These are phyloP conservation scores for Eubucco bourcierii DNA, from an alignment of 2,113 vertebrate species.

Conservation along the genomic window DNA sequence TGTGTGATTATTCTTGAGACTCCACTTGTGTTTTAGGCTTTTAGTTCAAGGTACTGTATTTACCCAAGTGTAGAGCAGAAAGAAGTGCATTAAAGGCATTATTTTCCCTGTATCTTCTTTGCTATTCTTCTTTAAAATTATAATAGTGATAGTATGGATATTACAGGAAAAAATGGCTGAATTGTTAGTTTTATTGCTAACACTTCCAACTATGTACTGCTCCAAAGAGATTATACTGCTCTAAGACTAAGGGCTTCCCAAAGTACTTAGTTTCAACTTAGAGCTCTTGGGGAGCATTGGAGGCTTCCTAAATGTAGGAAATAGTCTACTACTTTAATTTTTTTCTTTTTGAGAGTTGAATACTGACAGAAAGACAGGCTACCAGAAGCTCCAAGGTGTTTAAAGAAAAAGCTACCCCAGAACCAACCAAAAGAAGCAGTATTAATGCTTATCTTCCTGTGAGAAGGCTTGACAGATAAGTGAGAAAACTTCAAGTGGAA, in stretches of 20 bases:
- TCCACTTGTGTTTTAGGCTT: fast-evolving
- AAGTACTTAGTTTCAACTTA: neutral
- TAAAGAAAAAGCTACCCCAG: neutral
- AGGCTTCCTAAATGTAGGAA: neutral
- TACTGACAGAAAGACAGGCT: neutral
- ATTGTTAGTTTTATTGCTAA: neutral
- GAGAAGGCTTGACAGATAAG: neutral
- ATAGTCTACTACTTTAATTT: neutral
- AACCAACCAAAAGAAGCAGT: neutral
- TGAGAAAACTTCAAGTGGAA: neutral
- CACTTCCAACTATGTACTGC: neutral
- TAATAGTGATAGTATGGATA: neutral
- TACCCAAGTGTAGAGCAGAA: neutral
- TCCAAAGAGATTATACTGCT: neutral
- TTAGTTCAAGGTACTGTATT: neutral
- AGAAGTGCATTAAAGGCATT: neutral
- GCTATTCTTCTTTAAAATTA: neutral
- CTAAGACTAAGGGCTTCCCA: neutral
- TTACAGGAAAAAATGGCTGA: neutral
- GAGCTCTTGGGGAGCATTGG: neutral
- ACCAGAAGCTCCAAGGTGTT: neutral
- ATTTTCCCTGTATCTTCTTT: neutral
- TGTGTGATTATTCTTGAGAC: neutral
- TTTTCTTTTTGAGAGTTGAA: neutral
- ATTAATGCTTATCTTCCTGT: neutral